Base-by-base conservation (phyloP, 2,113 vertebrate species). In the Condylura cristata region DNA sequence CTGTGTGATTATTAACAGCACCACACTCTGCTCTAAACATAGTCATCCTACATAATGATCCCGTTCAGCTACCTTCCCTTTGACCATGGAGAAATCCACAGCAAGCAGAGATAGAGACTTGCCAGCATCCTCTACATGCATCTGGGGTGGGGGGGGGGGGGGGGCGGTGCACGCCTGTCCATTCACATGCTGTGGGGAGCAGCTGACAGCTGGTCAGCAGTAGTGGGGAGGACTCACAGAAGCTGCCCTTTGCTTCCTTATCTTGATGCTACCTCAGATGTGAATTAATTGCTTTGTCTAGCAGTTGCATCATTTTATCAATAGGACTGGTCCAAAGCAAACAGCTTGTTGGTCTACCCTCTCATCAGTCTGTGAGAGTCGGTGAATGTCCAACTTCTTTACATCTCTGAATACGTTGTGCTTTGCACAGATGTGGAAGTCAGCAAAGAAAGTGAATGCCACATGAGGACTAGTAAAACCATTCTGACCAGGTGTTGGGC, bases 261-360 rank as follows among this genome's bases (percentile, higher is more conserved):
- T 85, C 70, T 37, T 92, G 72, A 95, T 91, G 74, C 18, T 90
- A 41, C 44, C 9, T 91, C 68, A 63, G n/a, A 20, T 39, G 56
- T 58, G 93, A 80, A 87, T 78, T 89, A 41, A 74, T 81, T 84
- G 3, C 26, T 76, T 66, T 41, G 46, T 30, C 65, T 84, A 41
- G 6, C 9, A 90, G 66, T 61, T 86, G 46, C 48, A 74, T 78
- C 68, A 81, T 85, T 88, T 78, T 48, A 18, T 82, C 78, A 90
- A 39, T 22, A 51, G 34, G 30, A 41, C 39, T 92, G 24, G 32
- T 37, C 70, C 37, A 91, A 92, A 93, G 74, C 44, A 53, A 95
- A 92, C 58, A 41, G 34, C 39, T 93, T 92, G 13, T 56, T 83
- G 24, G 37, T 70, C 63, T 7, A 24, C 68, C 68, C 11, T 86